phyloP scores from a whole-genome alignment of 2,888 invertebrate species.

The Ichneumon xanthorius region DNA sequence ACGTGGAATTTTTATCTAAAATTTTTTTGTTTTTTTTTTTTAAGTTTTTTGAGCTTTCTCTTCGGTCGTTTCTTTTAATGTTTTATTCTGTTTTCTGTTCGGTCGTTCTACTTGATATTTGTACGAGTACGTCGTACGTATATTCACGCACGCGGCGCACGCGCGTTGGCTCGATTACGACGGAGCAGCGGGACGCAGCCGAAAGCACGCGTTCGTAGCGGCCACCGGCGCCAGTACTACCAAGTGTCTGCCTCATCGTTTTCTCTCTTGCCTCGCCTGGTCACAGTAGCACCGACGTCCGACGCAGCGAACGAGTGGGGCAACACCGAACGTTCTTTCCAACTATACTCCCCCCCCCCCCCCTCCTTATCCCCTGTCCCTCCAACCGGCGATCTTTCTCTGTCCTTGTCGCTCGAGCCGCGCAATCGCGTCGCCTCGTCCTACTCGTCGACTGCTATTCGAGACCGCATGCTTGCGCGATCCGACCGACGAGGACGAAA shows the following conservation, averaged over 20 bases:
- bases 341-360: slow-evolving; percentile 11
- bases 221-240: slow-evolving; percentile 73
- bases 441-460: slow-evolving; percentile 18
- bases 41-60: neutral
- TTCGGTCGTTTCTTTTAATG: neutral
- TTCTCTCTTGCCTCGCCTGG: slow-evolving; percentile 56
- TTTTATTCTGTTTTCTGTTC: slow-evolving; percentile 22
- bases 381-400: slow-evolving; percentile 8
- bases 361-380: slow-evolving; percentile 24
- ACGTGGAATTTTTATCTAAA: neutral
- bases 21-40: slow-evolving; percentile 6
- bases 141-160: slow-evolving; percentile 38
- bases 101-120: neutral
- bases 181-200: slow-evolving; percentile 56
- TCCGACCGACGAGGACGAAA: slow-evolving; percentile 13
- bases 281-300: slow-evolving; percentile 58
- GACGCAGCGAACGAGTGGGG: slow-evolving; percentile 58
- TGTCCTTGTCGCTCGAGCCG: slow-evolving; percentile 5
- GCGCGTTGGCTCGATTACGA: slow-evolving; percentile 46
- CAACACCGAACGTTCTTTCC: slow-evolving; percentile 35
- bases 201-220: slow-evolving; percentile 67
- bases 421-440: slow-evolving; percentile 10
- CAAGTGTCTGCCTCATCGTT: slow-evolving; percentile 69
- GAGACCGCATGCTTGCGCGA: slow-evolving; percentile 6
- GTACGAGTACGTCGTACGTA: slow-evolving; percentile 20